Conservation (phyloP, 2,888 invertebrate genomes). For the Nesidiocoris tenuis region DNA sequence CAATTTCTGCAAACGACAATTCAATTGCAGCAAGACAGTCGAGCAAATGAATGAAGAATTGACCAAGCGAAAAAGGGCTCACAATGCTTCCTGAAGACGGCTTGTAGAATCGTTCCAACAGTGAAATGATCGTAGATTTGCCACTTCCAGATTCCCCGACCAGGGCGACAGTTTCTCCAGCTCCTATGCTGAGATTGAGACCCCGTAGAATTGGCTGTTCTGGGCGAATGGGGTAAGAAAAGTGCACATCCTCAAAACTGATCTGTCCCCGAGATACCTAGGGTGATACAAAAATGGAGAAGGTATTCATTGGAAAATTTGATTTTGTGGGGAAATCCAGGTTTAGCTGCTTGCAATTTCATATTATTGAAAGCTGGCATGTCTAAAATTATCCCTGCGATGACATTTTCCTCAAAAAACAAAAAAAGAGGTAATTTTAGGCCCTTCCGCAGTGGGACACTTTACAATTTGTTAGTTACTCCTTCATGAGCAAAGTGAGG, state of each 20-base stretch:
- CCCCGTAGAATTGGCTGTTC: constrained; percentile 68
- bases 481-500: no score
- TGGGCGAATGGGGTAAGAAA: constrained; percentile 75
- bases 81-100: constrained; percentile 66
- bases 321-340: no score
- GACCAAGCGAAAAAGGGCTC: constrained; percentile 52
- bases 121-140: constrained; percentile 82
- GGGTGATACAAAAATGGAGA: background rate
- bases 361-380: no score
- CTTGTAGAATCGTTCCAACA: constrained; percentile 83
- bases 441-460: no score
- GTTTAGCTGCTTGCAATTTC: no score
- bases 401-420: no score
- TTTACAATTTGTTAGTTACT: no score
- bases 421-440: no score
- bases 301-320: no score
- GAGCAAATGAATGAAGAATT: constrained; percentile 8
- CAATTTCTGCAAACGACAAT: constrained; percentile 50
- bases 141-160: constrained; percentile 84
- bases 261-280: constrained; percentile 67
- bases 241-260: constrained; percentile 66
- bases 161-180: constrained; percentile 73
- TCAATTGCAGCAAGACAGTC: no score
- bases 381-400: no score
- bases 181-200: constrained; percentile 62